Base-by-base conservation (phyloP, 2,797 vertebrate genomes). In the Enteromius thamalakanensis region DNA sequence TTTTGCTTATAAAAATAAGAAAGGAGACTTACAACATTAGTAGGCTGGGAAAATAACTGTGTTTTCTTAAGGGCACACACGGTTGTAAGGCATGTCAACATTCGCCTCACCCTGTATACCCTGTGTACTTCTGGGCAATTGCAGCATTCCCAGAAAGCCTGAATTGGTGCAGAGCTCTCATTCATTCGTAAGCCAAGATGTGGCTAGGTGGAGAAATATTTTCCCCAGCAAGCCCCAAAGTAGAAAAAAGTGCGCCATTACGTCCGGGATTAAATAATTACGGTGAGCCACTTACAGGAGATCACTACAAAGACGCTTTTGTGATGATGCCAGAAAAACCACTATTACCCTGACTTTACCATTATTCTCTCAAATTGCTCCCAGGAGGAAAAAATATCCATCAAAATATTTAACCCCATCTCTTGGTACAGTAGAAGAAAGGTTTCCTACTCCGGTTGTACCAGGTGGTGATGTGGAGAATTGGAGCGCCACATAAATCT, bases 251-350 rank as follows among this genome's bases (percentile, higher is more conserved):
- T 84, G 77, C 1, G n/a, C 80, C 49, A 87, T 79, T 85, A 87
- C 81, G 29, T 29, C 76, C n/a, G 60, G 81, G 87, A 92, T 94
- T 91, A 91, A 91, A 90, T 90, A 92, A 92, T 93, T 89, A 90
- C 74, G 64, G 76, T 82, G 83, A 80, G 86, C 80, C 83, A 84
- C 87, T 87, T 86, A 85, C 78, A 89, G 85, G 87, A 87, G 74
- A 91, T 88, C 76, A 81, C 84, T 71, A 92, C 90, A 92, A 90
- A 91, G 88, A 85, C 37, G 40, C 83, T 87, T 90, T 88, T 93
- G 90, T 90, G 75, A 79, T 68, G 84, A 65, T 81, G 89, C 89
- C 90, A 92, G 89, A 91, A 87, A 88, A 89, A 82, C 64, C 81
- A 84, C 86, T 32, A 88, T 92, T 90, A 91, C 90, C 79, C 86